Base-by-base conservation (phyloP, 2,113 vertebrate genomes). In the Zapus hudsonius region DNA sequence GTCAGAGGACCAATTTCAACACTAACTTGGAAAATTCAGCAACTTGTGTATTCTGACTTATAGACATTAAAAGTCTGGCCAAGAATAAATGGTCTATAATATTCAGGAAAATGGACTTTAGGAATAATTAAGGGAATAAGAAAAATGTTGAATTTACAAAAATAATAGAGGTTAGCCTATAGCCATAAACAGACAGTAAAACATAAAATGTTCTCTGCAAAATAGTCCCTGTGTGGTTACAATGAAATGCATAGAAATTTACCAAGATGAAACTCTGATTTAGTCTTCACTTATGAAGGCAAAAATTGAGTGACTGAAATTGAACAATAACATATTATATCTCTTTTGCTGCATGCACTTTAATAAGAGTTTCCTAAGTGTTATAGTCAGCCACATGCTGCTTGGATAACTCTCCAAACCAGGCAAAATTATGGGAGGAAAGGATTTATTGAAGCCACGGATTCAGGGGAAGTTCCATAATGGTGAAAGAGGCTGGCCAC, bases 81-180 rank as follows among this genome's bases (percentile, higher is more conserved):
- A 64, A 94, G 70, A n/a, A 91, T 92, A 88, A 75, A 87, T 93
- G 12, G n/a, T 40, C 40, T 57, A 88, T 93, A 95, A 73, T 83
- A 92, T 81, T n/a, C 75, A 86, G 55, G 23, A 90, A 92, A 94
- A 90, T 33, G 75, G 5, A 70, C 89, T 47, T 25, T 17, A 38
- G 88, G 72, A 61, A 78, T 59, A 92, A 91, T 94, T 80, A 94
- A 40, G 44, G 63, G 64, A 87, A 73, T 7, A 79, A 90, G 81
- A 84, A 95, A 70, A 93, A 89, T 80, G 64, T 92, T 97, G 80
- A 95, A 82, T 90, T 87, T 92, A 63, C 20, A 89, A 86, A 93
- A 82, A 5, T 81, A 22, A 36, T 82, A 87, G 47, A 94, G n/a
- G 57, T 93, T 96, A 87, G 20, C 90, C 91, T 86, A 59, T 84